phyloP scores from a whole-genome alignment of 2,113 vertebrate species.

The Turnix velox region DNA sequence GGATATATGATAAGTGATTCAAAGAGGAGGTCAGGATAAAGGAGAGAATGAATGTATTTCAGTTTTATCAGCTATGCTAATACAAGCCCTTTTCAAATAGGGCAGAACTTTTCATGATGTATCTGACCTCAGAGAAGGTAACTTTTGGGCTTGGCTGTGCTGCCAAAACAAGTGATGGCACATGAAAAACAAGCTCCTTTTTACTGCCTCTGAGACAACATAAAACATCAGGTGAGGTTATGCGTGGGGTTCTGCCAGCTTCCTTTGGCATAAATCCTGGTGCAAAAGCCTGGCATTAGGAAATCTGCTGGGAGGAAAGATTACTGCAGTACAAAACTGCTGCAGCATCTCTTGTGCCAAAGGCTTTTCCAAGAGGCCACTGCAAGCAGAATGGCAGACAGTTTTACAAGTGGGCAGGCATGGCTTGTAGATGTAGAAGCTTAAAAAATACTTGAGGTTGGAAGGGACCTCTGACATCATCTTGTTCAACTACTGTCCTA shows the following conservation, averaged over 20 bases:
- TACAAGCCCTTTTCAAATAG: background rate
- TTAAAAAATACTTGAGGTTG: background rate
- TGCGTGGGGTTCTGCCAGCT: background rate
- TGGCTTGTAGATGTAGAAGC: background rate
- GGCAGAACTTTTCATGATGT: background rate
- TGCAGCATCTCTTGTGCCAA: background rate
- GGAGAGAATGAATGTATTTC: background rate
- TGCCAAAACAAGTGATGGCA: background rate
- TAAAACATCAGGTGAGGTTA: background rate
- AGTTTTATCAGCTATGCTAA: background rate
- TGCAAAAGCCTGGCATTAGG: background rate
- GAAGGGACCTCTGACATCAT: background rate
- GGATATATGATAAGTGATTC: background rate
- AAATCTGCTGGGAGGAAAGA: background rate
- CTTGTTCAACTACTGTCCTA: background rate
- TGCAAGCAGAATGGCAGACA: background rate
- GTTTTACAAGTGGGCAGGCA: background rate
- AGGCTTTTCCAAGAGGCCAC: background rate
- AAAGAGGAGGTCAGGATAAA: background rate
- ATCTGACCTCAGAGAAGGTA: background rate
- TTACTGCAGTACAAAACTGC: background rate
- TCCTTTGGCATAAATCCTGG: conserved; percentile 8
- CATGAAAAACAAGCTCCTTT: background rate
- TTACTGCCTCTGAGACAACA: background rate
- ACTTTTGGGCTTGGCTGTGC: background rate